A percentile compares a stretch with the other conserved stretches of the same genome.
These are phyloP conservation scores for Tubulanus polymorphus DNA, from an alignment of 2,888 invertebrate species.

Conservation along the genomic window DNA sequence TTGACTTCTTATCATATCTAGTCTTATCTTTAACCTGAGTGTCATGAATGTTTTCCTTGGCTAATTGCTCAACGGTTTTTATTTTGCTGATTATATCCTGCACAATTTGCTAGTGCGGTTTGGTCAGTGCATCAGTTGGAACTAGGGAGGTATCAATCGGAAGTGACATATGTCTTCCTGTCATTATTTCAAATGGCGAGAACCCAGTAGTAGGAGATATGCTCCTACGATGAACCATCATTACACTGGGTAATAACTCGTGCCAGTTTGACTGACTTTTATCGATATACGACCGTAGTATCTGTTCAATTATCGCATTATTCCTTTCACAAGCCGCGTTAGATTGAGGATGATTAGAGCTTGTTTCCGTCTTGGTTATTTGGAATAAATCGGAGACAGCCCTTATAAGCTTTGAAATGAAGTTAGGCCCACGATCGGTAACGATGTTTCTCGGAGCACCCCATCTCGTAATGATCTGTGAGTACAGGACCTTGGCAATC, in stretches of 20 bases:
- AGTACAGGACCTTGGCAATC: conserved; percentile 6
- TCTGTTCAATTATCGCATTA: conserved; percentile 9
- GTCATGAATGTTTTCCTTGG: no score
- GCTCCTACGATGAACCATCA: conserved; percentile 10
- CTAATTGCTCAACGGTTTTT: no score
- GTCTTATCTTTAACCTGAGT: no score
- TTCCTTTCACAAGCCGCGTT: conserved; percentile 9
- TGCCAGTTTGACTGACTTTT: conserved; percentile 6
- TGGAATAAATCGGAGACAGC: conserved; percentile 14
- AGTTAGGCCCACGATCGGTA: conserved; percentile 10
- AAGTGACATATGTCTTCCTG: conserved; percentile 2
- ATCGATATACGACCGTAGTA: conserved; percentile 5
- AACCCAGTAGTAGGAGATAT: conserved; percentile 1
- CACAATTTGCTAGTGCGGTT: no score
- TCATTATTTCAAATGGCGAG: conserved; percentile 1
- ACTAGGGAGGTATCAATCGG: conserved; percentile 4
- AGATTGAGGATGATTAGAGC: conserved; percentile 11
- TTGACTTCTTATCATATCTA: conserved; percentile 9
- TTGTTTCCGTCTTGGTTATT: conserved; percentile 7
- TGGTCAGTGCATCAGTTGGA: no score
- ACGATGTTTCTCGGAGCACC: conserved; percentile 10
- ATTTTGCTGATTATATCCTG: no score
- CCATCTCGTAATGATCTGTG: conserved; percentile 13
- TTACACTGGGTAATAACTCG: conserved; percentile 1
- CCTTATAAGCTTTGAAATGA: conserved; percentile 9